Percentiles rank a stretch among this genome's conserved stretches.
Conservation (phyloP, 2,113 vertebrate genomes). For the Actenoides lindsayi region DNA sequence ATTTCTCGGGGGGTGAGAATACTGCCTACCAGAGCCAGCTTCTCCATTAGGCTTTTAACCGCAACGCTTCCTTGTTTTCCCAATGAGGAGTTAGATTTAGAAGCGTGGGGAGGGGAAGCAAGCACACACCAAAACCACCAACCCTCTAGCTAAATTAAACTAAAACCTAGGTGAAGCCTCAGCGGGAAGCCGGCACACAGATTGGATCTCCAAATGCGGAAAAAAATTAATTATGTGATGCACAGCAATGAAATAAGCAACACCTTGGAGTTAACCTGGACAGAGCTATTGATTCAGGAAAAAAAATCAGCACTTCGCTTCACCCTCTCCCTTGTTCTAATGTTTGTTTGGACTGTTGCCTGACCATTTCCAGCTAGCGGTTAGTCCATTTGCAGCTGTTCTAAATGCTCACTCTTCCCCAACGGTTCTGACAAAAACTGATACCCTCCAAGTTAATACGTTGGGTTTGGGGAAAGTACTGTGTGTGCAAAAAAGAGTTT, state of each 20-base stretch:
- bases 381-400: constrained; percentile 58
- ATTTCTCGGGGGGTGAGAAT: constrained; percentile 65
- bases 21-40: constrained; percentile 35
- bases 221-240: constrained; percentile 53
- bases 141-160: constrained; percentile 59
- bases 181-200: constrained; percentile 9
- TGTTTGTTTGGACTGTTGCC: constrained; percentile 56
- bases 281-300: constrained; percentile 44
- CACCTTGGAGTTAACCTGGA: constrained; percentile 50
- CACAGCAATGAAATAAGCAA: constrained; percentile 29
- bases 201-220: not conserved
- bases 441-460: constrained; percentile 22
- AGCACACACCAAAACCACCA: not conserved
- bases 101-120: not conserved
- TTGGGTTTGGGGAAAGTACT: not conserved
- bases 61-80: constrained; percentile 54
- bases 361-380: constrained; percentile 24
- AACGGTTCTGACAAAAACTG: not conserved
- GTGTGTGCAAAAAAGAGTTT: not conserved
- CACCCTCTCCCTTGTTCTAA: not conserved
- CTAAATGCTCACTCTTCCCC: not conserved
- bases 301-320: constrained; percentile 16
- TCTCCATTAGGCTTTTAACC: constrained; percentile 62
- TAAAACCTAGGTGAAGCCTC: constrained; percentile 37
- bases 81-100: constrained; percentile 37